Percentiles rank a stretch among this genome's conserved stretches.
phyloP scores from a whole-genome alignment of 2,797 vertebrate genomes.

The Sciurus carolinensis region DNA sequence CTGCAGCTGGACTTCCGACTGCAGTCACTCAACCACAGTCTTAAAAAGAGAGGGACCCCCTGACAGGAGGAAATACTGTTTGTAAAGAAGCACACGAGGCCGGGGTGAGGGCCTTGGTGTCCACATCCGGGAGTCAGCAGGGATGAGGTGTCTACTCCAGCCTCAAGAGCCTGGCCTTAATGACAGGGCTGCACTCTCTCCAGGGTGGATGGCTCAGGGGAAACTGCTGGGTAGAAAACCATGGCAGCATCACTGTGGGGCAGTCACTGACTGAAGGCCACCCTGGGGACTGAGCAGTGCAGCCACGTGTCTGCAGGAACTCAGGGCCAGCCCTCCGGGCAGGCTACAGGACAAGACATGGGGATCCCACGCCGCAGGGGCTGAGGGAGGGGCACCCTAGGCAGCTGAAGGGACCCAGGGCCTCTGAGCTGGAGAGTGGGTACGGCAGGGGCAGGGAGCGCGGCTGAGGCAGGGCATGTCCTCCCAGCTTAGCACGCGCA shows the following conservation, averaged over 20 bases:
- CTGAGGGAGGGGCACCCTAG: not conserved
- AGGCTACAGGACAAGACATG: not conserved
- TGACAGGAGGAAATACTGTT: not conserved
- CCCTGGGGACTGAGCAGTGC: not conserved
- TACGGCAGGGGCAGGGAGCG: no score
- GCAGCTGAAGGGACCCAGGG: not conserved
- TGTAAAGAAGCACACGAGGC: not conserved
- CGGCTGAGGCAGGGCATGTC: not conserved
- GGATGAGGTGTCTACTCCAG: no score
- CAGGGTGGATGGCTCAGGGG: not conserved
- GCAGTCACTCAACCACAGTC: not conserved
- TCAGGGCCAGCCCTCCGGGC: not conserved
- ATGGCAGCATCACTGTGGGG: not conserved
- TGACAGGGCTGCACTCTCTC: not conserved
- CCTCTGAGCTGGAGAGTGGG: not conserved
- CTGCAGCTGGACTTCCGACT: not conserved
- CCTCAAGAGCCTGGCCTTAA: not conserved
- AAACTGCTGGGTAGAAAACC: not conserved
- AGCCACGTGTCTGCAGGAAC: not conserved
- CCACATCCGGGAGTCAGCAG: not conserved
- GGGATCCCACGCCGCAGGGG: no score
- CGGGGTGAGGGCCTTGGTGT: no score
- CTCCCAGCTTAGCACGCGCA: fast-evolving
- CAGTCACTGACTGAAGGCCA: not conserved
- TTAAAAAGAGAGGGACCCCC: not conserved